phyloP scores from a whole-genome alignment of 2,888 invertebrate species.

The Hemicrepidius hirtus region DNA sequence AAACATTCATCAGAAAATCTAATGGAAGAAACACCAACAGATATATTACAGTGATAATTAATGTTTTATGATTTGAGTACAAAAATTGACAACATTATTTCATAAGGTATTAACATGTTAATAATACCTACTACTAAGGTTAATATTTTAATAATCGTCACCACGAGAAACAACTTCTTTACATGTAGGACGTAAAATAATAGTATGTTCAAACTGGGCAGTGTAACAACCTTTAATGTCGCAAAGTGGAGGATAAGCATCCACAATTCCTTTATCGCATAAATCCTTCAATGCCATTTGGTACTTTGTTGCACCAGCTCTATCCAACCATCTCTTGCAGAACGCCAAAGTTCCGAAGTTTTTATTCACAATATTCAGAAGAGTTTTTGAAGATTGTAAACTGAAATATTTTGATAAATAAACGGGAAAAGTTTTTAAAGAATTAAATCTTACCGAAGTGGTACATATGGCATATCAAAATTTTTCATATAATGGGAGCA shows the following conservation, averaged over 20 bases:
- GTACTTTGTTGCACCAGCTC: constrained; percentile 97
- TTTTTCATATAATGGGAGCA: constrained; percentile 99
- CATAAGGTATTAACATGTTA: constrained; percentile 8
- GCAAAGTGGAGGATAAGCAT: constrained; percentile 98
- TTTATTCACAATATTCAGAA: constrained; percentile 94
- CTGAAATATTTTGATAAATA: constrained; percentile 71
- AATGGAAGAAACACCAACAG: constrained; percentile 2
- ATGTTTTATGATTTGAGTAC: constrained; percentile 40
- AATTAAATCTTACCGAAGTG: constrained; percentile 80
- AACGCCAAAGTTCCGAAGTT: constrained; percentile 98
- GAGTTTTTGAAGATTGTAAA: constrained; percentile 92
- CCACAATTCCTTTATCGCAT: constrained; percentile 98
- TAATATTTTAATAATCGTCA: constrained; percentile 74
- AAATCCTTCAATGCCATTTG: constrained; percentile 99
- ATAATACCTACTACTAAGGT: neutral
- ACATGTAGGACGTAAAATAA: constrained; percentile 97
- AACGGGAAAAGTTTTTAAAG: neutral
- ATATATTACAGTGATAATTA: neutral
- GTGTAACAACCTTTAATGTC: constrained; percentile 98
- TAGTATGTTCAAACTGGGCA: constrained; percentile 99
- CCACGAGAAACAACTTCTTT: constrained; percentile 99
- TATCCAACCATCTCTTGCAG: constrained; percentile 99
- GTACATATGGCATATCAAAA: constrained; percentile 94
- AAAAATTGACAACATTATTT: constrained; percentile 43
- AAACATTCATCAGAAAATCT: neutral